phyloP scores from a whole-genome alignment of 2,797 vertebrate species.

The Sciurus vulgaris region DNA sequence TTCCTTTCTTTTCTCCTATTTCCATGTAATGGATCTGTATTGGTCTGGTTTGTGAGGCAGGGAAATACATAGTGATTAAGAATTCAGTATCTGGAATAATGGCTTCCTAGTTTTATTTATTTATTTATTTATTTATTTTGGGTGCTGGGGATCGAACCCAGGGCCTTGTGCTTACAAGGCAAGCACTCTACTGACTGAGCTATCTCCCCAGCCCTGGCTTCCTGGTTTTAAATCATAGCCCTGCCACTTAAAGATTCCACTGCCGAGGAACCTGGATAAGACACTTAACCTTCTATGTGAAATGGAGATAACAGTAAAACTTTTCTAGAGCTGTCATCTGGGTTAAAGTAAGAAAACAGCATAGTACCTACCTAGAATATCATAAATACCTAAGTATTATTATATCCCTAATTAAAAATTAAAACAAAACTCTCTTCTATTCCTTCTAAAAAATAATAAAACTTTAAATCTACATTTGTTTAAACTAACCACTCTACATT shows the following conservation, averaged over 20 bases:
- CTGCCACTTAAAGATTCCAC: conserved; percentile 7
- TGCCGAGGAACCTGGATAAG: not conserved
- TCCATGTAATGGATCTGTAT: not conserved
- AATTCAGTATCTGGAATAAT: not conserved
- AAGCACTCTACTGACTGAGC: too few relatives aligned
- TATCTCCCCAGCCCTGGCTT: not conserved
- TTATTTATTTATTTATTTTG: too few relatives aligned
- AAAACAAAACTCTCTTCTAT: not conserved
- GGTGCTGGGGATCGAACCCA: too few relatives aligned
- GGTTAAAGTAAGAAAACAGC: conserved; percentile 22
- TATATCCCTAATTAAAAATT: conserved; percentile 11
- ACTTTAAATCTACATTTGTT: conserved; percentile 38
- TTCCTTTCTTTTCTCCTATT: not conserved
- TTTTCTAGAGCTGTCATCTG: conserved; percentile 27
- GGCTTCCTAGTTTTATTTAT: not conserved
- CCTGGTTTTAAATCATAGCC: not conserved
- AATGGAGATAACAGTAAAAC: not conserved
- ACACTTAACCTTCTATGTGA: not conserved
- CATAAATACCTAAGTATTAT: conserved; percentile 40
- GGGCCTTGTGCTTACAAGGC: too few relatives aligned
- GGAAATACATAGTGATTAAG: not conserved
- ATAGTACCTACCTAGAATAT: not conserved
- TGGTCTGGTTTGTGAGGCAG: not conserved
- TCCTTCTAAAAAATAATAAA: conserved; percentile 56
- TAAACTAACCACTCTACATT: conserved; percentile 2